These are phyloP conservation scores for Macrobrachium rosenbergii DNA, from an alignment of 1,140 invertebrate genomes.

Conservation along the genomic window DNA sequence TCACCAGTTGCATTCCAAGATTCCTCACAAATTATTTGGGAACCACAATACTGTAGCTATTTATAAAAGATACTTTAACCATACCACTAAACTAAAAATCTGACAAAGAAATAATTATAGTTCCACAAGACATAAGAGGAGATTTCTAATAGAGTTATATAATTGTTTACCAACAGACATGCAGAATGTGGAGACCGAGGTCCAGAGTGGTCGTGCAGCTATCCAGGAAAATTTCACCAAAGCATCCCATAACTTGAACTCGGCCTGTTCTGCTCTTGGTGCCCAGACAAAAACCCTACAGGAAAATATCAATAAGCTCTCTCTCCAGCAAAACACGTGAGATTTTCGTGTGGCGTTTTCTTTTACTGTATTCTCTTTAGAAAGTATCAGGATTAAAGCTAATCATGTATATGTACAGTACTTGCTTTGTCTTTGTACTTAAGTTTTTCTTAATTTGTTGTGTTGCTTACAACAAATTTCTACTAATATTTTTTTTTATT, in stretches of 20 bases:
- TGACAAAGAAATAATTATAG: too few relatives aligned
- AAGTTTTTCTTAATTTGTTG: not conserved
- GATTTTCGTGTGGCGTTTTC: not conserved
- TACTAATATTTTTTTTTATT: too few relatives aligned
- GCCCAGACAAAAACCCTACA: slow-evolving; percentile 42
- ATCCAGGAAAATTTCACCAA: slow-evolving; percentile 41
- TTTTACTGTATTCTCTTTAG: slow-evolving; percentile 71
- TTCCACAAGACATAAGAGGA: too few relatives aligned
- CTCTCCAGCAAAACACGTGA: slow-evolving; percentile 43
- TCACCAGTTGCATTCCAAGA: too few relatives aligned
- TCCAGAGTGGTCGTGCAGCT: slow-evolving; percentile 39
- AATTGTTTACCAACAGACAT: slow-evolving; percentile 27
- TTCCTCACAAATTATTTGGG: too few relatives aligned
- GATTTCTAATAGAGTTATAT: not conserved
- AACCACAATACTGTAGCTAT: too few relatives aligned
- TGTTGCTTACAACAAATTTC: too few relatives aligned
- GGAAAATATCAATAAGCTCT: slow-evolving; percentile 43
- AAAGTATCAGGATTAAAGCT: slow-evolving; percentile 43
- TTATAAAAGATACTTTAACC: too few relatives aligned
- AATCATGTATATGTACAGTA: not conserved
- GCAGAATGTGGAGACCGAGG: slow-evolving; percentile 49
- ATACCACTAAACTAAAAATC: too few relatives aligned
- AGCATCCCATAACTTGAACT: slow-evolving; percentile 30
- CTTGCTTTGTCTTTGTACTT: not conserved
- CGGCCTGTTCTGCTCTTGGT: slow-evolving; percentile 30